phyloP scores from a whole-genome alignment of 2,797 vertebrate species.

The Anabacerthia variegaticeps region DNA sequence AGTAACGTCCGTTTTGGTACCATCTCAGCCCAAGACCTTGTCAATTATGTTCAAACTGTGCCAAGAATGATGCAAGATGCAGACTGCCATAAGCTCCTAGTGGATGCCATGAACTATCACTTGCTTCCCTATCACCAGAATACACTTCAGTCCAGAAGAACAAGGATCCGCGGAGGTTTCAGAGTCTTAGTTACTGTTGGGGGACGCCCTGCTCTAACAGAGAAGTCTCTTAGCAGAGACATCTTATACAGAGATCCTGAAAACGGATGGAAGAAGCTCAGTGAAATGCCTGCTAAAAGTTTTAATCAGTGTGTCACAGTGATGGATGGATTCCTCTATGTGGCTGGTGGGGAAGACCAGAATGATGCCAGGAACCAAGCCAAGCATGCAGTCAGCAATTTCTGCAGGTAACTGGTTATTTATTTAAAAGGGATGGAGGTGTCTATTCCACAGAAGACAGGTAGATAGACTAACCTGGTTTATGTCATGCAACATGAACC shows the following conservation, averaged over 20 bases:
- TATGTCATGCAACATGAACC: background rate
- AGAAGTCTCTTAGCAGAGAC: slow-evolving; percentile 98
- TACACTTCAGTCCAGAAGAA: slow-evolving; percentile 96
- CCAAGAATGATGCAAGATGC: slow-evolving; percentile 99
- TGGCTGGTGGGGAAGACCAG: slow-evolving; percentile 98
- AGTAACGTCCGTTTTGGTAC: slow-evolving; percentile 95
- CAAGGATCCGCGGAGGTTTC: slow-evolving; percentile 93
- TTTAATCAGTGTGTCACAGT: slow-evolving; percentile 98
- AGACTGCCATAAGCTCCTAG: slow-evolving; percentile 95
- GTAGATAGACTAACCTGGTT: background rate
- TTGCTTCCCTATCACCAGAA: slow-evolving; percentile 97
- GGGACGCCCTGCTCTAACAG: slow-evolving; percentile 93
- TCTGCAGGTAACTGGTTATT: slow-evolving; percentile 90
- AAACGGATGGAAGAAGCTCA: slow-evolving; percentile 93
- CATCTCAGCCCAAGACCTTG: slow-evolving; percentile 96
- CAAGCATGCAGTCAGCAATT: slow-evolving; percentile 98
- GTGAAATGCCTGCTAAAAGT: slow-evolving; percentile 98
- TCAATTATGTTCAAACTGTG: slow-evolving; percentile 93
- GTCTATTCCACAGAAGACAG: background rate
- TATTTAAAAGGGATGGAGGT: background rate
- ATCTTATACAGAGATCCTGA: slow-evolving; percentile 94
- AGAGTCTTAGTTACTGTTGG: slow-evolving; percentile 93
- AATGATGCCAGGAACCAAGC: slow-evolving; percentile 99
- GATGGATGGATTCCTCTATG: slow-evolving; percentile 97
- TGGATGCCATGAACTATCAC: slow-evolving; percentile 99